A percentile compares a stretch with the other conserved stretches of the same genome.
Conservation (phyloP, 2,113 vertebrate genomes). For the Sceloporus undulatus region DNA sequence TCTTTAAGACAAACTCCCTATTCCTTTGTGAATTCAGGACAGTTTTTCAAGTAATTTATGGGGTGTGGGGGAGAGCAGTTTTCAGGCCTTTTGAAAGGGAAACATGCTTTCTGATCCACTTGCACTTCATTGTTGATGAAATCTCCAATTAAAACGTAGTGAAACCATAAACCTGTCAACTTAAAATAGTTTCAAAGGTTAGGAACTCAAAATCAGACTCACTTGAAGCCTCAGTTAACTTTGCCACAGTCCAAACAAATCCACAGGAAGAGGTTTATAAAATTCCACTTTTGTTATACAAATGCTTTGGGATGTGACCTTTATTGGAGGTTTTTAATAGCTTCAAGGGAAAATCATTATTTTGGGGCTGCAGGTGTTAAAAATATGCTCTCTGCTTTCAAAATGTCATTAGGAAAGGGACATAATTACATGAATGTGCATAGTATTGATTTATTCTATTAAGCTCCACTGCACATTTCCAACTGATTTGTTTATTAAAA, state of each 20-base stretch:
- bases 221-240: not conserved
- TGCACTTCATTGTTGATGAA: not conserved
- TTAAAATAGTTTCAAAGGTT: not conserved
- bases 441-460: not conserved
- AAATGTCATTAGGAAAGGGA: not conserved
- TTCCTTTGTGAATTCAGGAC: not conserved
- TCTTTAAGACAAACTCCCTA: not conserved
- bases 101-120: not conserved
- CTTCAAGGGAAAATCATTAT: not conserved
- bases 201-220: not conserved
- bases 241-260: not conserved
- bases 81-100: not conserved
- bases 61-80: not conserved
- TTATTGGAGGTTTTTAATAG: not conserved
- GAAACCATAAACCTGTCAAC: not conserved
- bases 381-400: not conserved
- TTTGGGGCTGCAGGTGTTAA: not conserved
- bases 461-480: not conserved
- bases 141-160: not conserved
- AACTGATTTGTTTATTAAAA: not conserved
- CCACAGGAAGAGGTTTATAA: not conserved
- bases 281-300: not conserved
- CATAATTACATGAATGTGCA: not conserved
- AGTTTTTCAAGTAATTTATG: not conserved
- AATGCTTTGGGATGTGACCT: not conserved